Base-by-base conservation (phyloP, 2,113 vertebrate genomes). In the Alosa alosa region DNA sequence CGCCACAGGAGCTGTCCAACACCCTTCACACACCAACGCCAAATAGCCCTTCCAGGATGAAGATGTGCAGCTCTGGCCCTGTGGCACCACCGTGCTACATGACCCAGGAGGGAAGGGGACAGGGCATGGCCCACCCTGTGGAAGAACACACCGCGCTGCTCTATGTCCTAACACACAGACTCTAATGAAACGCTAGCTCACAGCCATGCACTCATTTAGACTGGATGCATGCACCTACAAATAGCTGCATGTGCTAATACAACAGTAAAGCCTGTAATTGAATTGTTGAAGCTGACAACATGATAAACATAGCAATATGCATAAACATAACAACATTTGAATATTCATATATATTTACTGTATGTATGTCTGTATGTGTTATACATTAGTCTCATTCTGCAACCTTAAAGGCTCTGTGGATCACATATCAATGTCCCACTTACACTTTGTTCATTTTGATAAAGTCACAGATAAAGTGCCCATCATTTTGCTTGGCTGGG, bases 361-460 rank as follows among this genome's bases (percentile, higher is more conserved):
- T 31, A 60, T 22, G 55, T 22, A 60, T 6, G 20, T 60, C 20
- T 22, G 20, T 22, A 22, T 60, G 55, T 60, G 4, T 57, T 22
- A 22, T 22, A 60, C 18, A 60, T 22, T 22, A 18, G 4, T 1
- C 72, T 17, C 18, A 22, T 60, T 22, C 55, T 22, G 55, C 20
- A 0, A 18, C 20, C 18, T 22, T 4, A 68, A 3, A 31, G 7
- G 57, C 81, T 36, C 57, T 72, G 93, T 92, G 91, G 89, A 92
- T 89, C 95, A 94, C 50, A 52, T 17, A 85, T 95, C 94, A 60
- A 5, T 94, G 93, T 94, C 93, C 92, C 90, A 93, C 93, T 95
- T 95, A 95, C 95, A 96, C 96, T 96, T 96, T 96, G 95, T 95
- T 94, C 95, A 94, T 94, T 95, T 92, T 96, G 95, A 96, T 31